Percentiles rank a stretch among this genome's conserved stretches.
Evolutionary conservation across 1,140 invertebrate species (phyloP).

Genomic region (Trichoplusia ni): DNA sequence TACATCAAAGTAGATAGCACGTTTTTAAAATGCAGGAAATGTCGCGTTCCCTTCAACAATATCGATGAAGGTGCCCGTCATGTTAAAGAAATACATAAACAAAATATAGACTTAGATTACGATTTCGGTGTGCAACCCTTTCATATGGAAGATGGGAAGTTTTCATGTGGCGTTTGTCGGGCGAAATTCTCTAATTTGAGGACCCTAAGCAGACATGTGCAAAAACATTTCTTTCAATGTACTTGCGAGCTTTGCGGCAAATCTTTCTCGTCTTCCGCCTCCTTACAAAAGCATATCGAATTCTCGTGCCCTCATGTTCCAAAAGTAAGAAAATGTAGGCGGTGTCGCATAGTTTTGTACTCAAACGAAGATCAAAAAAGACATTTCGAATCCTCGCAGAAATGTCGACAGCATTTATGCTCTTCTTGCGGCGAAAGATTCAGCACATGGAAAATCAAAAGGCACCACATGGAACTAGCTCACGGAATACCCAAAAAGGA

Average conservation of each 20-base stretch:
- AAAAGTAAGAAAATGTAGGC: conserved; percentile 26
- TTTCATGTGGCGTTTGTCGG: conserved; percentile 59
- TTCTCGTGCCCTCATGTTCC: conserved; percentile 3
- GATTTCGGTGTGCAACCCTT: conserved; percentile 62
- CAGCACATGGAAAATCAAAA: conserved; percentile 29
- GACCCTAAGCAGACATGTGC: conserved; percentile 60
- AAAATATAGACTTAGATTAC: conserved; percentile 44
- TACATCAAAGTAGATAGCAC: conserved; percentile 66
- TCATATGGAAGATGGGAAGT: conserved; percentile 51
- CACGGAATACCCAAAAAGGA: conserved; percentile 33
- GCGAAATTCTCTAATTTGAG: conserved; percentile 52
- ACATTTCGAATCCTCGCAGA: conserved; percentile 26
- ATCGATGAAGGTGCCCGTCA: conserved; percentile 53
- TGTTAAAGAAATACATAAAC: conserved; percentile 48
- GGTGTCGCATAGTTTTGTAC: conserved; percentile 28
- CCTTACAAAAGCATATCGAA: conserved; percentile 41
- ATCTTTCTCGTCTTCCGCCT: conserved; percentile 64
- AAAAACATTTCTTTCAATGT: conserved; percentile 72
- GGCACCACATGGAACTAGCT: conserved; percentile 31
- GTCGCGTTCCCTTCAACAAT: conserved; percentile 44
- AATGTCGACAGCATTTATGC: conserved; percentile 42
- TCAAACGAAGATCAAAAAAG: conserved; percentile 25
- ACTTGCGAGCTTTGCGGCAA: conserved; percentile 80
- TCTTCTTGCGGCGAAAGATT: conserved; percentile 41
- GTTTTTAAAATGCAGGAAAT: conserved; percentile 56